Evolutionary conservation across 2,888 invertebrate species (phyloP).

Genomic region (Pteria penguin): DNA sequence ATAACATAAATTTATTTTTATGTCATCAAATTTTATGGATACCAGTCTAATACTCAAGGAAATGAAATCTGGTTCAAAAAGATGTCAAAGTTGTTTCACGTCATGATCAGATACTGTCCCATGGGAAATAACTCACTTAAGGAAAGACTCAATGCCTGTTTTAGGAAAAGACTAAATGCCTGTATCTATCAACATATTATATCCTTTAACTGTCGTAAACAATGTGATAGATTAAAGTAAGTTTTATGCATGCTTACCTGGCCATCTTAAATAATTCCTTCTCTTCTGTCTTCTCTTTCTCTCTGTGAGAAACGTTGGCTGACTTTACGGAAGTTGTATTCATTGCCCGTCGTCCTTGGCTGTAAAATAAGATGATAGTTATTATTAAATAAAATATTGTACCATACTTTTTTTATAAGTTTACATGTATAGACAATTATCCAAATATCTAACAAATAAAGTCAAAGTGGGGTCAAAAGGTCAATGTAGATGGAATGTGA

Average conservation of each 20-base stretch:
- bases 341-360: slow-evolving; percentile 24
- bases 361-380: slow-evolving; percentile 10
- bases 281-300: slow-evolving; percentile 52
- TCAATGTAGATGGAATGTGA: neutral
- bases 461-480: neutral
- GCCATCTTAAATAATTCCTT: slow-evolving; percentile 66
- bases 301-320: slow-evolving; percentile 29
- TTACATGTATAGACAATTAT: too few relatives aligned
- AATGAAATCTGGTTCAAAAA: too few relatives aligned
- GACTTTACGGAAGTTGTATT: slow-evolving; percentile 12
- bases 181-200: too few relatives aligned
- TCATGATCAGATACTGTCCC: neutral
- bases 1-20: too few relatives aligned
- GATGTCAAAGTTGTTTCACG: neutral
- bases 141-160: too few relatives aligned
- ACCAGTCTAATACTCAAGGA: too few relatives aligned
- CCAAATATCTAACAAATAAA: neutral
- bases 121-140: neutral
- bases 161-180: too few relatives aligned
- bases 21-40: too few relatives aligned
- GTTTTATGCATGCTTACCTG: slow-evolving; percentile 47
- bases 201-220: too few relatives aligned
- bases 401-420: too few relatives aligned
- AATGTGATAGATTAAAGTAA: too few relatives aligned
- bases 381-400: too few relatives aligned